Conservation (phyloP, 2,113 vertebrate species). For the Pandion haliaetus region DNA sequence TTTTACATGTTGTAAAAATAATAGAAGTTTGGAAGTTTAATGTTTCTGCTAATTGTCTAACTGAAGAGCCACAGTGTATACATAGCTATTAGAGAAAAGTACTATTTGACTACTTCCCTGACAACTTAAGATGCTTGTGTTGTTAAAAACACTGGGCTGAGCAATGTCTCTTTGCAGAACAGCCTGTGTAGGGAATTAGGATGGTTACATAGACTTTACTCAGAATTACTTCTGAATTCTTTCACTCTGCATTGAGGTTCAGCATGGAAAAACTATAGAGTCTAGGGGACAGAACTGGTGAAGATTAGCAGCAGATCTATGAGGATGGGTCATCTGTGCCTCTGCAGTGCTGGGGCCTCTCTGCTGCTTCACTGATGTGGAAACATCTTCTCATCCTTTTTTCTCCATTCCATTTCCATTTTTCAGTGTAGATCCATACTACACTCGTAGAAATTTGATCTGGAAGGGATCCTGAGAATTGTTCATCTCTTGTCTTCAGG, state of each 20-base stretch:
- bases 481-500: background rate
- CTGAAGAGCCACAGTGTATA: background rate
- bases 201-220: background rate
- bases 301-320: background rate
- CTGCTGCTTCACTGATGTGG: background rate
- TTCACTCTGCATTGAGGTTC: background rate
- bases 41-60: background rate
- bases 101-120: background rate
- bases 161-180: background rate
- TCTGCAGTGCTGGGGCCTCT: background rate
- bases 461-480: background rate
- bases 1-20: background rate
- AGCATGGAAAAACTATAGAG: background rate
- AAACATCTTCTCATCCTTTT: background rate
- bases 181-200: background rate
- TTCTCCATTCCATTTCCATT: background rate
- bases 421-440: background rate
- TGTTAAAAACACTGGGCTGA: background rate
- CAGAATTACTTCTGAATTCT: background rate
- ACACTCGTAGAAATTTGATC: background rate
- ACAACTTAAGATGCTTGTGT: background rate
- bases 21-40: background rate
- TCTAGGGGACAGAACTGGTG: background rate
- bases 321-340: background rate
- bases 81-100: background rate